Conservation (phyloP, 1,140 invertebrate genomes). For the Meloidogyne floridensis region DNA sequence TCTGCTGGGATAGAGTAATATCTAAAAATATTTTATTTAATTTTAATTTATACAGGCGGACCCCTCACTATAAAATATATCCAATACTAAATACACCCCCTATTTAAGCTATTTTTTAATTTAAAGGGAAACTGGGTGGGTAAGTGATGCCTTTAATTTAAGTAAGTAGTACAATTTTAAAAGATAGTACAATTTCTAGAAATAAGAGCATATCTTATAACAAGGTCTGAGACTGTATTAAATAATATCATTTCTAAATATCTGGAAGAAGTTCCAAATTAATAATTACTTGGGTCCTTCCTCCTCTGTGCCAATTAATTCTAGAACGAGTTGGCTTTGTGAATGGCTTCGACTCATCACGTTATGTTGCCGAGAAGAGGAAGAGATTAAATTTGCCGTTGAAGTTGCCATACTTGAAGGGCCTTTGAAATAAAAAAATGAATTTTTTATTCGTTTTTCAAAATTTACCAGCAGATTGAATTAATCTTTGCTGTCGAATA, state of each 20-base stretch:
- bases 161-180: too few species aligned
- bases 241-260: background rate
- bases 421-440: background rate
- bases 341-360: background rate
- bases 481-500: slow-evolving; percentile 21
- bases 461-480: background rate
- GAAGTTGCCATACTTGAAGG: background rate
- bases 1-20: slow-evolving; percentile 22
- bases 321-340: slow-evolving; percentile 26
- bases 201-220: too few species aligned
- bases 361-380: background rate
- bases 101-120: too few species aligned
- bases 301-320: slow-evolving; percentile 24
- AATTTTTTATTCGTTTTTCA: background rate
- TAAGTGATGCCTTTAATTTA: too few species aligned
- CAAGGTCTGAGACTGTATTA: too few species aligned
- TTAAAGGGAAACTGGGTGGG: too few species aligned
- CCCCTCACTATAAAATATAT: too few species aligned
- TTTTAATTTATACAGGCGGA: background rate
- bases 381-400: slow-evolving; percentile 7
- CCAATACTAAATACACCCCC: too few species aligned
- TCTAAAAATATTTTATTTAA: background rate
- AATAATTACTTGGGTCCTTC: slow-evolving; percentile 15
- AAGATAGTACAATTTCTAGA: too few species aligned
- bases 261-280: background rate